Evolutionary conservation across 2,888 invertebrate genomes (phyloP), one percentile per base, ranked within the genome.

Genomic region (Drosophila anomelani): DNA sequence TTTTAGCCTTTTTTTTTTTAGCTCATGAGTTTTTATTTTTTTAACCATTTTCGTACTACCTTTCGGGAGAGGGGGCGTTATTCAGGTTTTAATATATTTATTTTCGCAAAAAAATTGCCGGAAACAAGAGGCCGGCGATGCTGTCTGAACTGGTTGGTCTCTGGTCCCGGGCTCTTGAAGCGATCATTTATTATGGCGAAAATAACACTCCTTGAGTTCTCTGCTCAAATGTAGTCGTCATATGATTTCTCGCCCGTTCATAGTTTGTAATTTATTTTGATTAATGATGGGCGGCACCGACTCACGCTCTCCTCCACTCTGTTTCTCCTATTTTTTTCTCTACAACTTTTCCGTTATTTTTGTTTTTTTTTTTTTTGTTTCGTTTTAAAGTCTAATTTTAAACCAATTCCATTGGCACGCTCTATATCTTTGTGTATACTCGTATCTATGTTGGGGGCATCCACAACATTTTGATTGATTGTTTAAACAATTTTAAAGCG

Each of bases 241-340:
- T 70, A 61, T 71, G 43, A 61, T 56, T 43, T 53, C 47, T 69
- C 59, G 51, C 53, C 39, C 68, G 69, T 59, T 71, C 72, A 55
- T 64, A 73, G 73, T 55, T 73, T 73, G 73, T 73, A 73, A 73
- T 73, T 73, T 73, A 64, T 73, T 73, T 73, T 73, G 73, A 73
- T 73, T 73, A 73, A 73, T 73, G 73, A 66, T 73, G 49, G 74
- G 70, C 72, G 71, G 71, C 56, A 41, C 38, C 59, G 39, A 32
- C 46, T 39, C 60, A 58, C 43, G 34, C 43, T 73, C 39, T 46
- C 20, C 20, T 54, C 20, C 17, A 53, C 36, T 56, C 32, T 41
- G 63, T n/a, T 20, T 39, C 58, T 59, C 20, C 34, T 46, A 38
- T 38, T 56, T 44, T 32, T 60, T 56, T 46, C 53, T 38, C 43